These are phyloP conservation scores for Regulus satrapa DNA, from an alignment of 2,113 vertebrate species.

Conservation along the genomic window DNA sequence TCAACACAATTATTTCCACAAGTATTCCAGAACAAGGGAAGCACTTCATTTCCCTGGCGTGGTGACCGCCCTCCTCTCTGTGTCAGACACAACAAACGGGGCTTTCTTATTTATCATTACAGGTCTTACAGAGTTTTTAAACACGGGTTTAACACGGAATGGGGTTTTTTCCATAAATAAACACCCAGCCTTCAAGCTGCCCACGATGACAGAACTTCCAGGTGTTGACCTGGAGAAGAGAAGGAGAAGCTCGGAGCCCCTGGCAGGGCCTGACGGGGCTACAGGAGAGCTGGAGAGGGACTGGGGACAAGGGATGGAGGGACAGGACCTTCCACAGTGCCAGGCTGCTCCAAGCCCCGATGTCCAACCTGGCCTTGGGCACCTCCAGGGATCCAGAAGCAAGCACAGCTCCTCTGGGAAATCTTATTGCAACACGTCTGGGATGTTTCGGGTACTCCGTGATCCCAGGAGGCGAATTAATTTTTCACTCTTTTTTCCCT, in stretches of 20 bases:
- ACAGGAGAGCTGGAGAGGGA: neutral
- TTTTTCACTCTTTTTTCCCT: neutral
- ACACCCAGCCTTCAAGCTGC: neutral
- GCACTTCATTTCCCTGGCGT: neutral
- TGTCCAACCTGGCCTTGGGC: neutral
- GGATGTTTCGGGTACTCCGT: neutral
- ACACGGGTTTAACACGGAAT: neutral
- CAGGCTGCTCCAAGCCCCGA: neutral
- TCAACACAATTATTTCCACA: neutral
- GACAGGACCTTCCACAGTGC: neutral
- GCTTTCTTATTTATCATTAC: neutral
- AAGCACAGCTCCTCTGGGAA: neutral
- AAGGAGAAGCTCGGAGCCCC: neutral
- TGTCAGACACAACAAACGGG: neutral
- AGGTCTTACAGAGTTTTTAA: neutral
- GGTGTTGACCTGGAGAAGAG: rapidly evolving
- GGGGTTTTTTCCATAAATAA: neutral
- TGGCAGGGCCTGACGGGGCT: rapidly evolving
- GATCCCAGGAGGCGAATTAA: neutral
- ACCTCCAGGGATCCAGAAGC: neutral
- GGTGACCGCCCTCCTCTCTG: too few relatives aligned
- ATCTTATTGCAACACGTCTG: neutral
- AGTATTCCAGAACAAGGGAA: neutral
- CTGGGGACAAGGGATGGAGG: neutral
- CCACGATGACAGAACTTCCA: neutral